Base-by-base conservation (phyloP, 2,888 invertebrate species). In the Drosophila prostipennis region DNA sequence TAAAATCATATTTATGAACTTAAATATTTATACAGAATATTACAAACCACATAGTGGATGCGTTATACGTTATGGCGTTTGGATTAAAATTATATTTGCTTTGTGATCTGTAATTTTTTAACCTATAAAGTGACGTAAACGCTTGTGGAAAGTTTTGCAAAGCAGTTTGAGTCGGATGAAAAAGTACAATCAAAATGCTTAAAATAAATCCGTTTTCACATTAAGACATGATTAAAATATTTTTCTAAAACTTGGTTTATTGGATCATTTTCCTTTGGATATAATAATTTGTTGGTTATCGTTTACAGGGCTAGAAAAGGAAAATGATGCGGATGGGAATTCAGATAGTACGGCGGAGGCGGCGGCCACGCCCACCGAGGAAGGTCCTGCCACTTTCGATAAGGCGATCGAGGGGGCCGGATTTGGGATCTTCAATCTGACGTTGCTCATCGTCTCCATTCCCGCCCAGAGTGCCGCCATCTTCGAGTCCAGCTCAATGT, bases 401-500 rank as follows among this genome's bases (percentile, higher is more conserved):
- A 93, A 93, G n/a, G 96, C 96, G 0, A 94, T 96, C 39, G 92
- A 93, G 0, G 94, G 94, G 1, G 94, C 95, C 0, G 94, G 94
- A 45, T 96, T 94, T 81, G 96, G 96, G 16, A 92, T 93, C 76
- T 96, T 95, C 92, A 96, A 96, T 91, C 85, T 94, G 13, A 87
- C 94, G 10, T 86, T 96, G 55, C 89, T 95, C 76, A 77, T 94
- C 77, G 93, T 94, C 65, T 92, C 94, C 0, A 90, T 95, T 52
- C 95, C 95, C 0, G 94, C 94, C 39, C 94, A 94, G 84, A 94
- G 95, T 93, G 93, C 95, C 8, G 93, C 94, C 8, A 93, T 95
- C 23, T 95, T 95, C 69, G 95, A 96, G 85, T 95, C 95, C 65
- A 95, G 95, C 54, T 94, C 95, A 2, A 94, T 95, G 81, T 95